phyloP scores from a whole-genome alignment of 2,888 invertebrate species.

The Agrochola lychnidis region DNA sequence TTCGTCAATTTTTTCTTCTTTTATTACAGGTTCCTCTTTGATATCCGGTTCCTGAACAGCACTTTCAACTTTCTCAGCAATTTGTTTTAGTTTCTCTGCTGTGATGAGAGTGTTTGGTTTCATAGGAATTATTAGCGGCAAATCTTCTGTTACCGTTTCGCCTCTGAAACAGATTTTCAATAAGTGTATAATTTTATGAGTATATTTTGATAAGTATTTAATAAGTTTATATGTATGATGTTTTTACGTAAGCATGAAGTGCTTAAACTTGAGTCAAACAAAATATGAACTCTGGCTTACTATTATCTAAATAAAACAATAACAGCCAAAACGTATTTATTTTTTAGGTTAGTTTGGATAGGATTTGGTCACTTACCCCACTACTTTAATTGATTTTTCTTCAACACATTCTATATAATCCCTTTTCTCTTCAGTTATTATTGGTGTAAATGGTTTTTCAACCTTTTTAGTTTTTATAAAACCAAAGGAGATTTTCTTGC shows the following conservation, averaged over 20 bases:
- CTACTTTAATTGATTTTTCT: conserved; percentile 94
- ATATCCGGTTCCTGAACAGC: conserved; percentile 88
- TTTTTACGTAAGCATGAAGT: not conserved
- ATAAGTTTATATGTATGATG: no score
- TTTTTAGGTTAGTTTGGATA: conserved; percentile 50
- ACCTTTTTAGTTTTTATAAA: conserved; percentile 92
- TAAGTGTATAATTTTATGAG: not conserved
- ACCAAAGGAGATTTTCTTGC: conserved; percentile 95
- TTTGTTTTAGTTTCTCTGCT: conserved; percentile 85
- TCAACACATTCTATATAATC: conserved; percentile 95
- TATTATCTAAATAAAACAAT: not conserved
- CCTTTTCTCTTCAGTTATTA: conserved; percentile 85
- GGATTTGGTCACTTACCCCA: conserved; percentile 90
- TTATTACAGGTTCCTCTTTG: conserved; percentile 65
- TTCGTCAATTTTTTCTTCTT: conserved; percentile 70
- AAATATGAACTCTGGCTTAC: not conserved
- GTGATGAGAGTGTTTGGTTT: conserved; percentile 90
- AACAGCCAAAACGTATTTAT: not conserved
- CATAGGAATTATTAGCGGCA: conserved; percentile 93
- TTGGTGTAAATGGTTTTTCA: conserved; percentile 74
- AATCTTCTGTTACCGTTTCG: conserved; percentile 87
- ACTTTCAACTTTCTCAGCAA: conserved; percentile 87
- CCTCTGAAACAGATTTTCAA: conserved; percentile 81
- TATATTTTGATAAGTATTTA: no score
- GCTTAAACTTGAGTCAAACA: not conserved